A percentile compares a stretch with the other conserved stretches of the same genome.
phyloP scores from a whole-genome alignment of 2,797 vertebrate species.

The Pristis pectinata region DNA sequence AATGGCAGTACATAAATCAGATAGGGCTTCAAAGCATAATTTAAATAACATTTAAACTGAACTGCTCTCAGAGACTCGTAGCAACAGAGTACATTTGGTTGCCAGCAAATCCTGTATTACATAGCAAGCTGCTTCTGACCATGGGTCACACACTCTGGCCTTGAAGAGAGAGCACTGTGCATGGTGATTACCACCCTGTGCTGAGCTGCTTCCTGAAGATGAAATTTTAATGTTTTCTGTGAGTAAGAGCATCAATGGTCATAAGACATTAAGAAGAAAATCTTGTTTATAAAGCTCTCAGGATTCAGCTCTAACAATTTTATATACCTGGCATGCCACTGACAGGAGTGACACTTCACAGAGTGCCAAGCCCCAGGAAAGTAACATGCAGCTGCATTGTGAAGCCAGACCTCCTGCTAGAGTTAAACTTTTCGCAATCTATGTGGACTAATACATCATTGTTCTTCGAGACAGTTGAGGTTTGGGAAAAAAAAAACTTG shows the following conservation, averaged over 20 bases:
- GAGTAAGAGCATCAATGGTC: too few relatives aligned
- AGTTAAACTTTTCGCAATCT: neutral
- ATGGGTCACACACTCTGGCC: neutral
- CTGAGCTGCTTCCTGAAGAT: neutral
- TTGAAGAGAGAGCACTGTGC: neutral
- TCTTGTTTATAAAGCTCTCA: neutral
- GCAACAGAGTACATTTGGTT: neutral
- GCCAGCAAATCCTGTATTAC: neutral
- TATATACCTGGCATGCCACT: neutral
- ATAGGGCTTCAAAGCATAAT: neutral
- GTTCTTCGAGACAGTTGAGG: neutral
- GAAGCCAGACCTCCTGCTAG: neutral
- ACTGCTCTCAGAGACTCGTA: neutral
- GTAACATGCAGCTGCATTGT: neutral
- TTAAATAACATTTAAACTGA: conserved; percentile 7
- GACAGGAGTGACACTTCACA: neutral
- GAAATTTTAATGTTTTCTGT: neutral
- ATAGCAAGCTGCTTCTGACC: neutral
- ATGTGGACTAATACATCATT: neutral
- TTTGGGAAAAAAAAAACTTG: neutral
- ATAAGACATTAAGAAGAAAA: neutral
- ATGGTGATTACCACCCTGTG: neutral
- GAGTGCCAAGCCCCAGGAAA: neutral
- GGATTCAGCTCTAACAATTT: neutral
- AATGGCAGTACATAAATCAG: conserved; percentile 19